Conservation (phyloP, 2,113 vertebrate genomes). For the Ciconia maguari region DNA sequence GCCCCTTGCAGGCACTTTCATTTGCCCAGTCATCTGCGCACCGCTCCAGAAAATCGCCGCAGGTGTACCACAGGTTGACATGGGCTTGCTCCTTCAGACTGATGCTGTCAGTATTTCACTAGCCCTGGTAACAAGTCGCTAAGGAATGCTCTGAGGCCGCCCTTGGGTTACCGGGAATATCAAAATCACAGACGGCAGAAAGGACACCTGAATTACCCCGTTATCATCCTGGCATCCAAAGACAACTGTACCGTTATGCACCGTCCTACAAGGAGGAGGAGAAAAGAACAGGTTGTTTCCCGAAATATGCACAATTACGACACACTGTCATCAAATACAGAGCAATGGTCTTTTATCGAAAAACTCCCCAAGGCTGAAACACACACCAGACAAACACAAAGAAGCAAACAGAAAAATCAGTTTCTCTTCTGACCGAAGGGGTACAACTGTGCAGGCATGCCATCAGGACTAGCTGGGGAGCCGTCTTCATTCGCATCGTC, state of each 20-base stretch:
- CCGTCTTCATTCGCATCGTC: neutral
- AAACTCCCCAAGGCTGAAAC: neutral
- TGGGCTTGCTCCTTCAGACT: neutral
- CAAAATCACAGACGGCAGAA: neutral
- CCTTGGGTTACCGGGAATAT: neutral
- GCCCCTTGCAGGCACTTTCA: neutral
- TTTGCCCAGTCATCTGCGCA: neutral
- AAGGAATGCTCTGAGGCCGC: neutral
- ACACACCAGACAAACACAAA: neutral
- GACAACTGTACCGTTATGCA: neutral
- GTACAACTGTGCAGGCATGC: rapidly evolving
- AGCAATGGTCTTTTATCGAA: neutral
- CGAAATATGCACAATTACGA: rapidly evolving
- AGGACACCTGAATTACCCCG: neutral
- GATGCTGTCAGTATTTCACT: neutral
- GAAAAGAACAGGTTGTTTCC: neutral
- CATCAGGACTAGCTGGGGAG: neutral
- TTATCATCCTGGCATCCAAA: neutral
- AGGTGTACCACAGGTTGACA: neutral
- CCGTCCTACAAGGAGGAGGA: neutral
- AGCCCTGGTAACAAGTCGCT: neutral
- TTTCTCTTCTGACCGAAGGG: neutral
- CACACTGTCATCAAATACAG: neutral
- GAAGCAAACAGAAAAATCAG: neutral
- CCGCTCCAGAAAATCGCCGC: neutral